Evolutionary conservation across 1,140 invertebrate species (phyloP).

Genomic region (Triops cancriformis): DNA sequence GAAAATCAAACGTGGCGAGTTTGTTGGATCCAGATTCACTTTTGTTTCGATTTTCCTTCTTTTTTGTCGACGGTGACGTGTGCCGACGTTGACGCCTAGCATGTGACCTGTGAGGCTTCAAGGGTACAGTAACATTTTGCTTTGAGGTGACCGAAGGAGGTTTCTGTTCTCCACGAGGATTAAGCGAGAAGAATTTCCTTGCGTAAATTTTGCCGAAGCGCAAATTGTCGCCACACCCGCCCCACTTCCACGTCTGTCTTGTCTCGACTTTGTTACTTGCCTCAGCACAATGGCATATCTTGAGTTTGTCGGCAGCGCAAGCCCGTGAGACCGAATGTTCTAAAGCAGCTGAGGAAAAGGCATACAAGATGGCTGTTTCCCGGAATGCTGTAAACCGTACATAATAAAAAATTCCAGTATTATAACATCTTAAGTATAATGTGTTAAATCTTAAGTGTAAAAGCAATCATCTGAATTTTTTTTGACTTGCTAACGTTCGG

Average conservation of each 20-base stretch:
- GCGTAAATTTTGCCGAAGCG: slow-evolving; percentile 75
- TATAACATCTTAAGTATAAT: background rate
- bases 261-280: slow-evolving; percentile 32
- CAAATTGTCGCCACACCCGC: slow-evolving; percentile 82
- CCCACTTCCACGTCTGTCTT: slow-evolving; percentile 66
- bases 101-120: background rate
- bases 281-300: slow-evolving; percentile 72
- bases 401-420: background rate
- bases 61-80: background rate
- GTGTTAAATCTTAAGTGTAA: too few relatives aligned
- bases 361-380: slow-evolving; percentile 81
- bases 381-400: slow-evolving; percentile 58
- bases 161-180: background rate
- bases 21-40: background rate
- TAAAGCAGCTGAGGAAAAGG: slow-evolving; percentile 75
- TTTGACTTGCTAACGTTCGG: too few relatives aligned
- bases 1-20: slow-evolving; percentile 1
- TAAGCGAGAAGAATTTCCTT: slow-evolving; percentile 56
- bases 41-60: slow-evolving; percentile 1
- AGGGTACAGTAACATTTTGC: background rate
- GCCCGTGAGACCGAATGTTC: slow-evolving; percentile 73
- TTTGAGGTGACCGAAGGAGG: background rate
- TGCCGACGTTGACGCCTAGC: background rate
- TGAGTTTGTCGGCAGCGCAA: slow-evolving; percentile 71
- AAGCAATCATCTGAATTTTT: too few relatives aligned